phyloP scores from a whole-genome alignment of 2,888 invertebrate genomes.

The Phaonia tiefii region DNA sequence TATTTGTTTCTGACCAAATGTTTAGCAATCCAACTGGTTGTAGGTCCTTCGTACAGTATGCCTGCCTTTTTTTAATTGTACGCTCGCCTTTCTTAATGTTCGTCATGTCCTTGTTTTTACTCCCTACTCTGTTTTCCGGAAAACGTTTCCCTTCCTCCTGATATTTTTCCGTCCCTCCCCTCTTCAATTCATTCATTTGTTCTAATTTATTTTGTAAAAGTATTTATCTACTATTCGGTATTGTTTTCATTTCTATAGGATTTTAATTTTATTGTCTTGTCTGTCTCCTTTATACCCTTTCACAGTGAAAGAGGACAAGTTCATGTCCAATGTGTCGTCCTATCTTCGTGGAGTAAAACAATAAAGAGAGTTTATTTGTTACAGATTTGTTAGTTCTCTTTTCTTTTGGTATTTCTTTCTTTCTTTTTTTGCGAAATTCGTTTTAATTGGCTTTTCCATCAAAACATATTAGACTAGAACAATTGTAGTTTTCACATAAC shows the following conservation, averaged over 20 bases:
- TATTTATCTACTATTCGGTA: too few relatives aligned
- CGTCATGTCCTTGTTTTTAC: not conserved
- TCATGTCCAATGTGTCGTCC: slow-evolving; percentile 19
- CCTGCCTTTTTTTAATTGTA: not conserved
- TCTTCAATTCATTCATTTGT: too few relatives aligned
- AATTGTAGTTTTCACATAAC: slow-evolving; percentile 45
- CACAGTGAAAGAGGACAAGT: slow-evolving; percentile 1
- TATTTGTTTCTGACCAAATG: too few relatives aligned
- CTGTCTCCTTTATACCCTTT: slow-evolving; percentile 7
- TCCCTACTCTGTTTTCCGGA: not conserved
- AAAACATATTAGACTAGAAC: slow-evolving; percentile 63
- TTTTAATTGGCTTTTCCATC: slow-evolving; percentile 66
- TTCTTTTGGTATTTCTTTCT: slow-evolving; percentile 31
- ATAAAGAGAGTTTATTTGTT: not conserved
- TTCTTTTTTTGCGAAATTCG: slow-evolving; percentile 51
- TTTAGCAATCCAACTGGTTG: too few relatives aligned
- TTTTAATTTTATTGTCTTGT: slow-evolving; percentile 50
- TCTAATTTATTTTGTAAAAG: too few relatives aligned
- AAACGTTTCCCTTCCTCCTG: not conserved
- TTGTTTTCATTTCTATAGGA: not conserved
- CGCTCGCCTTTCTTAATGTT: not conserved
- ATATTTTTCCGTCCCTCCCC: not conserved
- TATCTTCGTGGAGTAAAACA: slow-evolving; percentile 12
- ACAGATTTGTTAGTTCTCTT: too few relatives aligned
- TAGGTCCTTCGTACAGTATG: not conserved